Conservation (phyloP, 2,888 invertebrate species). For the Sinhomidia bicolor region DNA sequence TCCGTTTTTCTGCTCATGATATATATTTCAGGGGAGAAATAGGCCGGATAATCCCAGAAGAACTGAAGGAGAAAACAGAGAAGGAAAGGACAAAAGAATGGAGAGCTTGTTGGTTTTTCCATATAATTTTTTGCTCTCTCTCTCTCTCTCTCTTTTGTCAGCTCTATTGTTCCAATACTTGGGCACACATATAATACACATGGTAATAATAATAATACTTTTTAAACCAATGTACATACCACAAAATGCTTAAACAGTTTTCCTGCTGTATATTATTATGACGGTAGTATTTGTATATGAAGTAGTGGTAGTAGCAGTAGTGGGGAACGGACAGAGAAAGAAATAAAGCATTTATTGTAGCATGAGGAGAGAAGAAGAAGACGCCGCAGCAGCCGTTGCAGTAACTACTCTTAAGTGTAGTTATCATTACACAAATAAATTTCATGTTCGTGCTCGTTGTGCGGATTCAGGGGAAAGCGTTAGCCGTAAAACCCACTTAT, state of each 20-base stretch:
- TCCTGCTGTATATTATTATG: too few relatives aligned
- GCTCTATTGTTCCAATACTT: constrained; percentile 52
- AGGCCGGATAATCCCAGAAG: constrained; percentile 75
- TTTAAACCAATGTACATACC: too few relatives aligned
- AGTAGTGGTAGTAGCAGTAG: neutral
- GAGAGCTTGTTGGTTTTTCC: constrained; percentile 49
- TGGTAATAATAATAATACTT: neutral
- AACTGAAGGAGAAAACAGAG: constrained; percentile 67
- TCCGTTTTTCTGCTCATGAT: constrained; percentile 64
- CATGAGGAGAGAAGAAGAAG: constrained; percentile 62
- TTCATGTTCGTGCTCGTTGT: constrained; percentile 55
- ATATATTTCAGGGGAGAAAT: constrained; percentile 71
- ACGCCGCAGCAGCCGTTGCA: constrained; percentile 65
- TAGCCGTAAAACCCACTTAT: constrained; percentile 59
- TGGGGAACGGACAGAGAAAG: neutral
- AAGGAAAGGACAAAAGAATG: constrained; percentile 54
- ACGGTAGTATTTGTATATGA: too few relatives aligned
- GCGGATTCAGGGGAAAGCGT: constrained; percentile 65
- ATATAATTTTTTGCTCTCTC: constrained; percentile 64
- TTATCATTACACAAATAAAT: constrained; percentile 71
- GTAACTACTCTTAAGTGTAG: constrained; percentile 62
- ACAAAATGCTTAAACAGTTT: neutral
- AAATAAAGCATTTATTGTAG: constrained; percentile 57
- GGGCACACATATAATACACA: neutral
- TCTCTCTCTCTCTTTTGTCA: constrained; percentile 36